phyloP scores from a whole-genome alignment of 2,113 vertebrate genomes.

The Anthoscopus minutus region DNA sequence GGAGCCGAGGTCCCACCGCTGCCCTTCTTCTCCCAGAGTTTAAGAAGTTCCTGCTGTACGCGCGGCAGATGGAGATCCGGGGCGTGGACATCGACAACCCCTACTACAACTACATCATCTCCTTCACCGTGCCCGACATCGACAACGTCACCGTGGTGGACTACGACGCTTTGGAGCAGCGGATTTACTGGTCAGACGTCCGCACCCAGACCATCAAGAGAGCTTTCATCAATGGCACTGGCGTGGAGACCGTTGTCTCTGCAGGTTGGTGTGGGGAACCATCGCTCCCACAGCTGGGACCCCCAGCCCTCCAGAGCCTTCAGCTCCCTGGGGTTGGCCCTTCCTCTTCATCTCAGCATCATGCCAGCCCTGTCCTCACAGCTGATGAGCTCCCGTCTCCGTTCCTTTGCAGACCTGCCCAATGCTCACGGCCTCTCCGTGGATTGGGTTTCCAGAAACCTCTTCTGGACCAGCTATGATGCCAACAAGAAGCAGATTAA shows the following conservation, averaged over 20 bases:
- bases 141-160: constrained; percentile 96
- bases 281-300: fast-evolving
- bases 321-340: fast-evolving
- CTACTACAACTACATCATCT: constrained; percentile 99
- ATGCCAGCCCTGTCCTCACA: fast-evolving
- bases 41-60: constrained; percentile 94
- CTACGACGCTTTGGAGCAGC: constrained; percentile 88
- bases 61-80: constrained; percentile 95
- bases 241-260: constrained; percentile 89
- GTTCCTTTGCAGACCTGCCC: constrained; percentile 80
- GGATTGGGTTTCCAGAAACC: constrained; percentile 96
- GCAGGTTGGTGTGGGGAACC: constrained; percentile 61
- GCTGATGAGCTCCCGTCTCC: fast-evolving
- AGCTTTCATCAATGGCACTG: constrained; percentile 95
- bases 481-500: constrained; percentile 98
- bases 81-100: constrained; percentile 95
- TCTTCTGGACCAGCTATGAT: constrained; percentile 97
- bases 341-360: background rate
- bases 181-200: constrained; percentile 97
- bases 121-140: constrained; percentile 96
- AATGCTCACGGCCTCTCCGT: constrained; percentile 93
- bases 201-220: constrained; percentile 96
- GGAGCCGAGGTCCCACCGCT: fast-evolving
- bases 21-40: constrained; percentile 72
- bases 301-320: background rate